Evolutionary conservation across 1,140 invertebrate genomes (phyloP).

Genomic region (Zophobas morio): DNA sequence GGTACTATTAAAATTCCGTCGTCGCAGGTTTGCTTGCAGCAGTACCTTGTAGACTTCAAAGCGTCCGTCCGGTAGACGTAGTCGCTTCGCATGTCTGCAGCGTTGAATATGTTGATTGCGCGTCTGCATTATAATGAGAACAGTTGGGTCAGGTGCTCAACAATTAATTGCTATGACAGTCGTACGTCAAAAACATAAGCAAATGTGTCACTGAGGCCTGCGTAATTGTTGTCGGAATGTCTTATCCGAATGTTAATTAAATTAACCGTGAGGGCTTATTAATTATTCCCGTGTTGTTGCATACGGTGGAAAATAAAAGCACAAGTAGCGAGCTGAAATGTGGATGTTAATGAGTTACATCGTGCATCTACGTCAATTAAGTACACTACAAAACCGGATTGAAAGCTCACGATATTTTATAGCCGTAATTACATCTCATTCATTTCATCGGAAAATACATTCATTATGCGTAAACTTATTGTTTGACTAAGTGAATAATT

Average conservation of each 20-base stretch:
- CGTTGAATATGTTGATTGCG: too few relatives aligned
- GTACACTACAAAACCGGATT: conserved; percentile 27
- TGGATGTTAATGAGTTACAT: conserved; percentile 27
- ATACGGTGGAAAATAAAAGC: conserved; percentile 5
- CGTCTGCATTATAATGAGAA: too few relatives aligned
- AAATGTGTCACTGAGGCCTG: not conserved
- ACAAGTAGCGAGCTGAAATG: conserved; percentile 19
- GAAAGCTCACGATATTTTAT: conserved; percentile 38
- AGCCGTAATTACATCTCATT: conserved; percentile 38
- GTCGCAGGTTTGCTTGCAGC: too few relatives aligned
- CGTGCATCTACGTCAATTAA: conserved; percentile 36
- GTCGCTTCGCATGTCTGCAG: too few relatives aligned
- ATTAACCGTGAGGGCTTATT: conserved; percentile 11
- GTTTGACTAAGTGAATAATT: conserved; percentile 37
- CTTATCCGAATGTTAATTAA: not conserved
- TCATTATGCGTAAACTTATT: conserved; percentile 30
- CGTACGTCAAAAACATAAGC: conserved; percentile 1
- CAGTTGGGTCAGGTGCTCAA: not conserved
- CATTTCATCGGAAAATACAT: conserved; percentile 21
- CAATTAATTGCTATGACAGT: conserved; percentile 11
- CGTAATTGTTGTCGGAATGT: not conserved
- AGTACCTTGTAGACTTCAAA: too few relatives aligned
- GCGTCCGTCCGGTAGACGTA: too few relatives aligned
- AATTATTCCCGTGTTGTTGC: conserved; percentile 9
- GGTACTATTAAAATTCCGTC: too few relatives aligned